Evolutionary conservation across 2,113 vertebrate genomes (phyloP).

Genomic region (Catharus minimus): DNA sequence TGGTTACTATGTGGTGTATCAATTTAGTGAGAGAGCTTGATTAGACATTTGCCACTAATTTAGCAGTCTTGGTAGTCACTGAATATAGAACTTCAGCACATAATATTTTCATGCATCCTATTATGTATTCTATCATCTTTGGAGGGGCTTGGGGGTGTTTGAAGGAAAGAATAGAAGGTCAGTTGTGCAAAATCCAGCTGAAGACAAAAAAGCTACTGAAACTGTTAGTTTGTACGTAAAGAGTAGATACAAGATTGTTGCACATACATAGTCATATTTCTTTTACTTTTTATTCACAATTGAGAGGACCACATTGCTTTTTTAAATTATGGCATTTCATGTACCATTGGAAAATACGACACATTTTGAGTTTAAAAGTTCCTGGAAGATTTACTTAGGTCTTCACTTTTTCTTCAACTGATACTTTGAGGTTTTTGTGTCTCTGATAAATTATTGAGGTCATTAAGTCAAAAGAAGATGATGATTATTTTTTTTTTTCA

Average conservation of each 20-base stretch:
- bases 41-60: neutral
- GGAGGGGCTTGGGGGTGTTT: neutral
- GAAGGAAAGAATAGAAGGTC: neutral
- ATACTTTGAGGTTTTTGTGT: neutral
- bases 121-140: neutral
- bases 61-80: neutral
- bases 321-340: neutral
- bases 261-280: neutral
- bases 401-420: neutral
- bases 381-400: neutral
- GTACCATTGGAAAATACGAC: neutral
- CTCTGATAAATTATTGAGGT: constrained; percentile 10
- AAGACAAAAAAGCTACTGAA: neutral
- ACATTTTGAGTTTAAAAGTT: neutral
- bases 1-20: neutral
- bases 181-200: neutral
- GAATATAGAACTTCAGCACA: neutral
- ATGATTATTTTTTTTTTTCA: neutral
- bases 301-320: neutral
- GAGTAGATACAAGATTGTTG: neutral
- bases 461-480: neutral
- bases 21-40: neutral
- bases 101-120: neutral
- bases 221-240: neutral
- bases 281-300: neutral